Conservation (phyloP, 1,140 invertebrate genomes). For the Ericerus pela region DNA sequence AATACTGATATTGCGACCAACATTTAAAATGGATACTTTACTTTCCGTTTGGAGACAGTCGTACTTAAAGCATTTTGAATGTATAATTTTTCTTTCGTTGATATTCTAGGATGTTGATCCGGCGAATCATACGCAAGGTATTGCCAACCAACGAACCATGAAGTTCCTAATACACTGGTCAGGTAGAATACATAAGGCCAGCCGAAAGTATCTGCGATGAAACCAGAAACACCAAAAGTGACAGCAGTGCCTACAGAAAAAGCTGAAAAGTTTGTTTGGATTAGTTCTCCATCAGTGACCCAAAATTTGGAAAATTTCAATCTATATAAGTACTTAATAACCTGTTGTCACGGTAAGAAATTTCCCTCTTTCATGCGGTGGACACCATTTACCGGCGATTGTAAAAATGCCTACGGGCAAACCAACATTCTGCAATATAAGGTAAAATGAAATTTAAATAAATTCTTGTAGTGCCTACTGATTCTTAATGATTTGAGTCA, state of each 20-base stretch:
- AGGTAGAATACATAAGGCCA: slow-evolving; percentile 65
- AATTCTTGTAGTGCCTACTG: too few species aligned
- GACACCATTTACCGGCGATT: slow-evolving; percentile 69
- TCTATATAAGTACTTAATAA: slow-evolving; percentile 43
- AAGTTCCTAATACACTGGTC: slow-evolving; percentile 43
- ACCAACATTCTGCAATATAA: neutral
- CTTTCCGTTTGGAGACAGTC: neutral
- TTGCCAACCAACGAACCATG: slow-evolving; percentile 68
- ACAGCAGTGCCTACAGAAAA: slow-evolving; percentile 52
- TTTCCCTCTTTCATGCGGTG: slow-evolving; percentile 58
- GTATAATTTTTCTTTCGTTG: slow-evolving; percentile 37
- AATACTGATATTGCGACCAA: too few species aligned
- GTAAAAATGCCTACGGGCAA: slow-evolving; percentile 35
- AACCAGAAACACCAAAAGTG: slow-evolving; percentile 51
- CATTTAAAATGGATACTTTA: neutral
- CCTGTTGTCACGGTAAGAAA: slow-evolving; percentile 50
- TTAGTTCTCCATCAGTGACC: too few species aligned
- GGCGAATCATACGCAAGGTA: slow-evolving; percentile 59
- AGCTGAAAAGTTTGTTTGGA: too few species aligned
- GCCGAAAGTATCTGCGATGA: slow-evolving; percentile 40
- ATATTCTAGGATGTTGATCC: slow-evolving; percentile 60
- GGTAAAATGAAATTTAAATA: too few species aligned
- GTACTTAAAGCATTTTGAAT: slow-evolving; percentile 8
- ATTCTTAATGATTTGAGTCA: too few species aligned
- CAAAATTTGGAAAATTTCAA: too few species aligned